These are phyloP conservation scores for Keiferia lycopersicella DNA, from an alignment of 2,888 invertebrate species.

Conservation along the genomic window DNA sequence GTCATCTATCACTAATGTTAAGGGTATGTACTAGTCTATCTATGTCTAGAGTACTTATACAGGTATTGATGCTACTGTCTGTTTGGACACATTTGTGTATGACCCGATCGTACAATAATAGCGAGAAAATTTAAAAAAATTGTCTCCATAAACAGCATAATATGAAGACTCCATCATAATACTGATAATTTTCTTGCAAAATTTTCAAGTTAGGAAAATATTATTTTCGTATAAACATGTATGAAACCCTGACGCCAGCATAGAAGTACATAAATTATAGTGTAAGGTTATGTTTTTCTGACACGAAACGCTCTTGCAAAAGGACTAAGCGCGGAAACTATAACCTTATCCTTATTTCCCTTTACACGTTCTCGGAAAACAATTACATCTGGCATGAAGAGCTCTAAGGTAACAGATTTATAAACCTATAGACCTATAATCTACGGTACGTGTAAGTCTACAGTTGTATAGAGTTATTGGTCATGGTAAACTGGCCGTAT, in stretches of 20 bases:
- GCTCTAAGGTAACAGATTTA: slow-evolving; percentile 16
- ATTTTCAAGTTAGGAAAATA: too few species aligned
- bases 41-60: too few species aligned
- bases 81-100: too few species aligned
- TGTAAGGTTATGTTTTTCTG: neutral
- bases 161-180: too few species aligned
- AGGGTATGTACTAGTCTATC: too few species aligned
- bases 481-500: slow-evolving; percentile 52
- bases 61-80: too few species aligned
- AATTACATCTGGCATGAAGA: neutral
- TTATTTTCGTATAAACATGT: too few species aligned
- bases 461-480: slow-evolving; percentile 42
- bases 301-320: neutral
- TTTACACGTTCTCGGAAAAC: neutral
- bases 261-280: neutral
- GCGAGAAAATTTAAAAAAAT: too few species aligned
- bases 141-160: too few species aligned
- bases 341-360: neutral
- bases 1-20: neutral
- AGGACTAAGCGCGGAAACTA: slow-evolving; percentile 3
- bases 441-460: slow-evolving; percentile 30
- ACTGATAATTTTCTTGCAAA: too few species aligned
- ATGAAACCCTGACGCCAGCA: neutral
- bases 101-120: too few species aligned
- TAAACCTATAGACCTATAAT: too few species aligned